phyloP scores from a whole-genome alignment of 2,113 vertebrate genomes.

The Dasyprocta punctata region DNA sequence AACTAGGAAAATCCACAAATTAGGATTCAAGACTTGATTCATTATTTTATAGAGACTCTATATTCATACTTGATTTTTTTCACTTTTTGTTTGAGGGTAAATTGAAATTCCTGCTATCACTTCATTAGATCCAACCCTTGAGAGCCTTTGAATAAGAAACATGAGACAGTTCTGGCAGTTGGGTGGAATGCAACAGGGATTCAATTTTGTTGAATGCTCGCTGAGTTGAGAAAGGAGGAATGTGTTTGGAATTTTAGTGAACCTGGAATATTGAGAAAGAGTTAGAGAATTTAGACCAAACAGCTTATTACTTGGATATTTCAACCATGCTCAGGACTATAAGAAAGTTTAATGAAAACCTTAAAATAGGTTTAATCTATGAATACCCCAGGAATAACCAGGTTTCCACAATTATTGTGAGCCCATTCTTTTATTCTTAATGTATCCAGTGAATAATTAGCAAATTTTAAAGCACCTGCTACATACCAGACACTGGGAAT shows the following conservation, averaged over 20 bases:
- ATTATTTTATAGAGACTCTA: not conserved
- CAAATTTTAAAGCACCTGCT: not conserved
- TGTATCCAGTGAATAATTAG: not conserved
- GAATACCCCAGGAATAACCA: not conserved
- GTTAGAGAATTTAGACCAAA: not conserved
- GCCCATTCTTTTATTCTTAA: not conserved
- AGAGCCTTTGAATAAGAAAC: not conserved
- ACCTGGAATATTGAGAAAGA: conserved; percentile 31
- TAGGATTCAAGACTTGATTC: not conserved
- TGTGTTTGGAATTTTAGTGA: not conserved
- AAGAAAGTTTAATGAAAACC: not conserved
- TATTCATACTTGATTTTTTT: not conserved
- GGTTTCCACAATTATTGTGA: not conserved
- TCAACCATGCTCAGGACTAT: not conserved
- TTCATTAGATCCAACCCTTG: not conserved
- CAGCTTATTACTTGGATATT: not conserved
- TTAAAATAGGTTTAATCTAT: not conserved
- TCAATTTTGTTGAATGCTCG: conserved; percentile 30
- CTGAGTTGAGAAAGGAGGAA: not conserved
- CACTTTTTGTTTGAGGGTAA: not conserved
- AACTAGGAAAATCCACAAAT: not conserved
- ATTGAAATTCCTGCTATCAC: not conserved
- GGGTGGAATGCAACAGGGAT: not conserved
- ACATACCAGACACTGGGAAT: not conserved
- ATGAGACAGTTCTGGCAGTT: not conserved